Evolutionary conservation across 2,888 invertebrate genomes (phyloP).

Genomic region (Patella ulyssiponensis): DNA sequence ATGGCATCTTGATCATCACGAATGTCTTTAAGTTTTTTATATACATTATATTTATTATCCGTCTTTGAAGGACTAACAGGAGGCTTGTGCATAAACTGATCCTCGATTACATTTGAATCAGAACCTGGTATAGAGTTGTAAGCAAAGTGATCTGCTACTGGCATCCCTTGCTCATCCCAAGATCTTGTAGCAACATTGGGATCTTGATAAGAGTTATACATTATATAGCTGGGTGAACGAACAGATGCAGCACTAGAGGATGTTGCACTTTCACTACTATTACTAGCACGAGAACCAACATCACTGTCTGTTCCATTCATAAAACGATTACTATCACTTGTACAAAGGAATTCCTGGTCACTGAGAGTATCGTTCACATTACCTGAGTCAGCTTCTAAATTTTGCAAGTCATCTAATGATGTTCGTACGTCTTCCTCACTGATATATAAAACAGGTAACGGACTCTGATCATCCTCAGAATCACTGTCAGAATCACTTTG

Average conservation of each 20-base stretch:
- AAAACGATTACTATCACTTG: not conserved
- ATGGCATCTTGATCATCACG: conserved; percentile 29
- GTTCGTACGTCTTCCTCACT: conserved; percentile 27
- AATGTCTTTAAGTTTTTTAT: conserved; percentile 24
- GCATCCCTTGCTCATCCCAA: conserved; percentile 26
- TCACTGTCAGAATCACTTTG: conserved; percentile 8
- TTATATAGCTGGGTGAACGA: conserved; percentile 4
- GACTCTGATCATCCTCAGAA: conserved; percentile 14
- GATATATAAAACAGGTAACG: conserved; percentile 23
- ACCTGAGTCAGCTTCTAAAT: not conserved
- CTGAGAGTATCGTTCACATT: conserved; percentile 6
- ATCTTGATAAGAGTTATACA: conserved; percentile 4
- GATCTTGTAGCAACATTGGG: not conserved
- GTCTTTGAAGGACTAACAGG: conserved; percentile 18
- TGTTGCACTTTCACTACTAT: conserved; percentile 5
- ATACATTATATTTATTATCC: conserved; percentile 6
- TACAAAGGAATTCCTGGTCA: not conserved
- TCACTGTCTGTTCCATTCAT: conserved; percentile 4
- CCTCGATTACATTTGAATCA: conserved; percentile 24
- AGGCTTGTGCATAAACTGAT: conserved; percentile 30
- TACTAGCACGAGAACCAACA: not conserved
- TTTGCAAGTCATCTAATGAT: not conserved
- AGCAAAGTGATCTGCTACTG: conserved; percentile 21
- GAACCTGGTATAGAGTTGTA: conserved; percentile 23
- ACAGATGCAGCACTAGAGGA: conserved; percentile 7